These are phyloP conservation scores for Burhinus oedicnemus DNA, from an alignment of 2,113 vertebrate species.

Conservation along the genomic window DNA sequence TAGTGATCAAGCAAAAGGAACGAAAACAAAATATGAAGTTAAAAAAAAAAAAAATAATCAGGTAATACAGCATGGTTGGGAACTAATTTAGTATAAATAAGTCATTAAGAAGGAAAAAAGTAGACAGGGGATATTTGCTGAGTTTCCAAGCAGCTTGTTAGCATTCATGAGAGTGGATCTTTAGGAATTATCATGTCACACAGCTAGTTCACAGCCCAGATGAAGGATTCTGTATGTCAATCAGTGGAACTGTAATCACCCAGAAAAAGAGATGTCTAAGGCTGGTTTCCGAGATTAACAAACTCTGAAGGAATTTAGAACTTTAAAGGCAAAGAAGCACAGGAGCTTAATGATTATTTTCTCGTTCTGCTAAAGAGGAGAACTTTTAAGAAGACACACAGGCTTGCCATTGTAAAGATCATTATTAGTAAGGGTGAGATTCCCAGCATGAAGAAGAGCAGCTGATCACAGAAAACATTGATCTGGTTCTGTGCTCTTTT, in stretches of 20 bases:
- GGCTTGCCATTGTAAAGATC: background rate
- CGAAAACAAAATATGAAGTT: background rate
- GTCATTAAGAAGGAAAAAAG: conserved; percentile 28
- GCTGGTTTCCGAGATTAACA: conserved; percentile 51
- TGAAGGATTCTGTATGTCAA: conserved; percentile 63
- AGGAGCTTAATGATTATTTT: background rate
- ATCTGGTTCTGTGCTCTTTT: background rate
- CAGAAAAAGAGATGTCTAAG: conserved; percentile 47
- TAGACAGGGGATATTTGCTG: background rate
- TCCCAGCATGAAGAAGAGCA: background rate
- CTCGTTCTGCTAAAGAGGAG: background rate
- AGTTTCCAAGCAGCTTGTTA: conserved; percentile 27
- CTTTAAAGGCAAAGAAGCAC: background rate
- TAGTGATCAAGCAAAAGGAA: background rate
- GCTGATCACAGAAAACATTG: background rate
- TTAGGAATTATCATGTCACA: conserved; percentile 57
- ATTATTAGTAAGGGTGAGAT: background rate
- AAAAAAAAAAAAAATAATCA: background rate
- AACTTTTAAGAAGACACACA: background rate
- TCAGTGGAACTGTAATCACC: conserved; percentile 53
- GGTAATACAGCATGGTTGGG: background rate
- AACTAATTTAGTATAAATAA: background rate
- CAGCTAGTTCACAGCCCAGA: conserved; percentile 54
- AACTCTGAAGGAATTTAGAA: conserved; percentile 42
- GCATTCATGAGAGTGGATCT: conserved; percentile 49